Evolutionary conservation across 2,113 vertebrate species (phyloP).

Genomic region (Otis tarda): DNA sequence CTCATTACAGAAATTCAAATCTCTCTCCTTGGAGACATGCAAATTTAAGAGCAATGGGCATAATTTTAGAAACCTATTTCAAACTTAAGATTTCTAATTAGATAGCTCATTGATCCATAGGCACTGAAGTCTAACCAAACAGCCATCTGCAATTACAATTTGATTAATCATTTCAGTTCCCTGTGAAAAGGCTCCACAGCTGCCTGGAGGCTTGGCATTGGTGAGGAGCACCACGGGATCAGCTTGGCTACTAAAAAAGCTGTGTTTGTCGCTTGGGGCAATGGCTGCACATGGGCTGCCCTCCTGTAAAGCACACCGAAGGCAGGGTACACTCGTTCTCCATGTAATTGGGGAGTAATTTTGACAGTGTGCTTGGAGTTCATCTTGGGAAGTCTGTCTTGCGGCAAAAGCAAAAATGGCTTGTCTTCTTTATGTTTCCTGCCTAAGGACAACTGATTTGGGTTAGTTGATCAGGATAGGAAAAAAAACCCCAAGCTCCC

Average conservation of each 20-base stretch:
- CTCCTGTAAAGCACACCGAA: not conserved
- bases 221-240: not conserved
- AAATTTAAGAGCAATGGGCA: slow-evolving; percentile 8
- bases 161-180: not conserved
- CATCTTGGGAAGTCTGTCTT: not conserved
- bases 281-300: accelerated
- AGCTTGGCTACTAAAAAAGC: not conserved
- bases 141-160: slow-evolving; percentile 8
- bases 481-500: not conserved
- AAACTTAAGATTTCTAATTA: slow-evolving; percentile 11
- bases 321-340: not conserved
- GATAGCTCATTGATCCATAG: slow-evolving; percentile 23
- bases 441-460: not conserved
- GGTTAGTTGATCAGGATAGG: not conserved
- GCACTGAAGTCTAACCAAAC: slow-evolving; percentile 31
- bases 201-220: not conserved
- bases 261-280: not conserved
- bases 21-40: slow-evolving; percentile 11
- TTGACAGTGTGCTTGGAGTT: not conserved
- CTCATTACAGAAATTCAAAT: slow-evolving; percentile 41
- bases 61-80: slow-evolving; percentile 26
- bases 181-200: not conserved
- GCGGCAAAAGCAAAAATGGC: not conserved
- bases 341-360: not conserved
- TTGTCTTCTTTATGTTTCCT: not conserved